Conservation (phyloP, 1,140 invertebrate genomes). For the Aphidius gifuensis region DNA sequence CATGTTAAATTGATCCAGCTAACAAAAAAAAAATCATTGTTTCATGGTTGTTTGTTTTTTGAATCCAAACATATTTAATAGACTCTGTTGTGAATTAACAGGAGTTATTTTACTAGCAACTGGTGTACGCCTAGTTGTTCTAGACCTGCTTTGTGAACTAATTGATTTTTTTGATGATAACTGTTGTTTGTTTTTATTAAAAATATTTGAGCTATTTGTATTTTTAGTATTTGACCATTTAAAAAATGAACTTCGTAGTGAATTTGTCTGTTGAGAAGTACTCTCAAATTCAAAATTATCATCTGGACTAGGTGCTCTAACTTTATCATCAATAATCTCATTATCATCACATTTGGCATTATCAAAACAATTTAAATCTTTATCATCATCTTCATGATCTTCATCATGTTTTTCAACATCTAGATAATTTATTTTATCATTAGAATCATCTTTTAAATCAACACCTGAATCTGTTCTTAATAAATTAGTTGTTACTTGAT, state of each 20-base stretch:
- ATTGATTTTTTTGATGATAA: constrained; percentile 7
- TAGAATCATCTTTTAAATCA: constrained; percentile 15
- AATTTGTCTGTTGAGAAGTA: background rate
- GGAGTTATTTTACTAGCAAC: constrained; percentile 28
- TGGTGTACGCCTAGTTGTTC: background rate
- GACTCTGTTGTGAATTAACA: constrained; percentile 37
- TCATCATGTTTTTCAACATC: background rate
- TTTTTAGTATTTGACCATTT: constrained; percentile 28
- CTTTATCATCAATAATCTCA: constrained; percentile 3
- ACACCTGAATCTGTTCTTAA: constrained; percentile 17
- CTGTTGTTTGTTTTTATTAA: constrained; percentile 11
- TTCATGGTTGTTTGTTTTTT: constrained; percentile 34
- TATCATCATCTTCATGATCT: background rate
- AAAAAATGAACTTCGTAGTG: constrained; percentile 26
- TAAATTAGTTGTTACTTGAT: background rate
- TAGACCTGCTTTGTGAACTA: constrained; percentile 14
- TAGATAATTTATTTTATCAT: background rate
- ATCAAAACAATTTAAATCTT: background rate
- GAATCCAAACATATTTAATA: constrained; percentile 44
- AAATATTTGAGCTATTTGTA: constrained; percentile 1
- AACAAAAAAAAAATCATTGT: background rate
- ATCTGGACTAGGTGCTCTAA: constrained; percentile 16
- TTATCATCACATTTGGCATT: background rate
- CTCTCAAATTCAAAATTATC: constrained; percentile 2
- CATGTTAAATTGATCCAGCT: constrained; percentile 6